Evolutionary conservation across 2,888 invertebrate species (phyloP).

Genomic region (Tenthredo notha): DNA sequence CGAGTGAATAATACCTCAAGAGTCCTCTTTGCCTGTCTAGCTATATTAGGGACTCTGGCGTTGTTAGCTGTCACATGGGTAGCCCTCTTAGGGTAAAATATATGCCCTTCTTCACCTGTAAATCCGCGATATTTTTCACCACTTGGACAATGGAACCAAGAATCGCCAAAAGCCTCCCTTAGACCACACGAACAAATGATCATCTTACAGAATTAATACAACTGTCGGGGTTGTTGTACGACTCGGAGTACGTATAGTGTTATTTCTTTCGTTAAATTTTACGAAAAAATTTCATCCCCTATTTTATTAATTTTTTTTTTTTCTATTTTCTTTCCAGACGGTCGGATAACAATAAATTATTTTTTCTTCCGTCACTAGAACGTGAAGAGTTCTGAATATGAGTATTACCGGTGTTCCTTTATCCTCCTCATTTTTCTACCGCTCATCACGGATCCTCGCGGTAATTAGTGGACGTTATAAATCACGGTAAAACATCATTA

Average conservation of each 20-base stretch:
- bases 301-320: no score
- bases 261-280: neutral
- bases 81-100: conserved; percentile 62
- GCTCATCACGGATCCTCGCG: neutral
- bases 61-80: neutral
- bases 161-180: neutral
- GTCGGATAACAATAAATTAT: neutral
- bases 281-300: neutral
- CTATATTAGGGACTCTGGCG: conserved; percentile 16
- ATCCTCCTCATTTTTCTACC: neutral
- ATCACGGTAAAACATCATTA: conserved; percentile 40
- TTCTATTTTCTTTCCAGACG: neutral
- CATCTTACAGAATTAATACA: conserved; percentile 65
- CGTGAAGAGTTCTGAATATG: neutral
- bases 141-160: neutral
- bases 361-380: neutral
- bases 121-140: conserved; percentile 19
- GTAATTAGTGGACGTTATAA: conserved; percentile 48
- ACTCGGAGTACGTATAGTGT: neutral
- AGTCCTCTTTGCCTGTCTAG: conserved; percentile 1
- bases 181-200: conserved; percentile 60
- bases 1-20: conserved; percentile 28
- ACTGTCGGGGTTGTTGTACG: neutral
- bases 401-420: conserved; percentile 5
- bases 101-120: conserved; percentile 53